These are phyloP conservation scores for Agrotis clavis DNA, from an alignment of 2,888 invertebrate genomes.

Conservation along the genomic window DNA sequence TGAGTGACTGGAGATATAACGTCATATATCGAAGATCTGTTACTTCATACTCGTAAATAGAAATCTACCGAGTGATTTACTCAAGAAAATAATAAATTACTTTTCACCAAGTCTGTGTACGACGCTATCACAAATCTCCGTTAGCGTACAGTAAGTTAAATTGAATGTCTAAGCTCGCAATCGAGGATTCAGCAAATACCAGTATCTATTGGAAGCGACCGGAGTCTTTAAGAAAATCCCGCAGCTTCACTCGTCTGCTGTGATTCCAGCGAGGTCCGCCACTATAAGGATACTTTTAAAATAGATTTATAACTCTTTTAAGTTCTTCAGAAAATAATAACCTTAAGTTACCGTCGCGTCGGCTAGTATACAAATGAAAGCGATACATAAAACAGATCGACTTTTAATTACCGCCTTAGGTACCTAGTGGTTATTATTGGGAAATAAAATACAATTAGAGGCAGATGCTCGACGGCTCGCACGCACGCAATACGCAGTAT, in stretches of 20 bases:
- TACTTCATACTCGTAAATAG: conserved; percentile 25
- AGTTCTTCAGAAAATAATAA: conserved; percentile 9
- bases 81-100: conserved; percentile 68
- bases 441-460: conserved; percentile 48
- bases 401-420: conserved; percentile 28
- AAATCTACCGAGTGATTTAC: conserved; percentile 40
- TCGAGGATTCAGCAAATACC: conserved; percentile 86
- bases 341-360: background rate
- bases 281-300: conserved; percentile 57
- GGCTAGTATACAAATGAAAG: conserved; percentile 10
- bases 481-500: conserved; percentile 36
- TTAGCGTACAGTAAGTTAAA: conserved; percentile 84
- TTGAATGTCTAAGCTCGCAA: conserved; percentile 86
- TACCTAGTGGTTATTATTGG: conserved; percentile 27
- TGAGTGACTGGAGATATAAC: background rate
- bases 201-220: conserved; percentile 83
- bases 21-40: conserved; percentile 9
- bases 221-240: conserved; percentile 83
- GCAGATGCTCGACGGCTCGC: conserved; percentile 19
- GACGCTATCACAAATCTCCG: conserved; percentile 80
- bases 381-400: background rate
- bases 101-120: conserved; percentile 66
- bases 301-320: conserved; percentile 39
- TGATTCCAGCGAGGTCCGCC: conserved; percentile 62
- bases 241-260: conserved; percentile 76